phyloP scores from a whole-genome alignment of 1,140 invertebrate genomes.

The Saccostrea cuccullata region DNA sequence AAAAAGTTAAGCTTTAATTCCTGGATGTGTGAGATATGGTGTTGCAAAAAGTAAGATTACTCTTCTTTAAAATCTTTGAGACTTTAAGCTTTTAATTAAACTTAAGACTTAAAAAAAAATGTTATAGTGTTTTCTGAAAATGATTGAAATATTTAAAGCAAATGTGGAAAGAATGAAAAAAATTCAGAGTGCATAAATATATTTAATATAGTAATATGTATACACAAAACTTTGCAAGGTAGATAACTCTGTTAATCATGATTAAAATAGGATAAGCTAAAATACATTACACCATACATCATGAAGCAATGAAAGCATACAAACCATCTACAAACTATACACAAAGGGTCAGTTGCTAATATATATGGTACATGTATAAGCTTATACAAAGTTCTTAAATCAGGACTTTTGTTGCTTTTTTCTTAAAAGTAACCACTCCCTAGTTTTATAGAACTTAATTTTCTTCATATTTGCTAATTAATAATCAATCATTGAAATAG shows the following conservation, averaged over 20 bases:
- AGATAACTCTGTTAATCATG: neutral
- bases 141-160: too few relatives aligned
- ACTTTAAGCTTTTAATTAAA: too few relatives aligned
- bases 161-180: too few relatives aligned
- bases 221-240: neutral
- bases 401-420: neutral
- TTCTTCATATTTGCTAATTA: neutral
- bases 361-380: neutral
- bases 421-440: neutral
- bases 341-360: neutral
- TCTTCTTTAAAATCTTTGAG: too few relatives aligned
- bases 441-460: neutral
- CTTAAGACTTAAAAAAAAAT: too few relatives aligned
- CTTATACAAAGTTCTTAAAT: neutral
- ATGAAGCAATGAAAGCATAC: neutral
- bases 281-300: neutral
- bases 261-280: neutral
- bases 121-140: too few relatives aligned
- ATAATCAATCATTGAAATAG: neutral
- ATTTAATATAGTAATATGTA: too few relatives aligned
- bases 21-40: too few relatives aligned
- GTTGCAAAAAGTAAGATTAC: too few relatives aligned
- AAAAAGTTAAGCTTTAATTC: too few relatives aligned
- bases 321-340: neutral
- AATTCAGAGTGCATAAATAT: too few relatives aligned